Percentiles rank a stretch among this genome's conserved stretches.
Evolutionary conservation across 2,113 vertebrate genomes (phyloP).

Genomic region (Ramphastos sulfuratus): DNA sequence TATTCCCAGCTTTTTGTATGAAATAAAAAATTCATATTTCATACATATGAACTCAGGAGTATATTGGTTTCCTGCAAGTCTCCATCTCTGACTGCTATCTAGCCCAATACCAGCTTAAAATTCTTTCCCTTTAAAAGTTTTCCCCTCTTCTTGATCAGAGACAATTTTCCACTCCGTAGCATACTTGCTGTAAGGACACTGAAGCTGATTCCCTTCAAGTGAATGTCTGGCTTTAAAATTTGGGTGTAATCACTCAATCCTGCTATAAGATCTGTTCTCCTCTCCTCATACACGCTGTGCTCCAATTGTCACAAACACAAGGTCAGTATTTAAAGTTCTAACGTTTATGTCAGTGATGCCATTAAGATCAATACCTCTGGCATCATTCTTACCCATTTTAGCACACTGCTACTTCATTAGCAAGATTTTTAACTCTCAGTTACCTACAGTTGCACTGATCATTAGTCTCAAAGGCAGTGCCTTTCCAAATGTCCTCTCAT

Average conservation of each 20-base stretch:
- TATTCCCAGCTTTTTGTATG: background rate
- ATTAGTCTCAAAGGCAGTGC: background rate
- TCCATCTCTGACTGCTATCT: background rate
- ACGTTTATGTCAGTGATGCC: accelerated
- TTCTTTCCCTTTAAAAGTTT: background rate
- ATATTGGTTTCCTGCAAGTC: background rate
- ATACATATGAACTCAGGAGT: background rate
- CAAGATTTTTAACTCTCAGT: background rate
- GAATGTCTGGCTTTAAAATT: background rate
- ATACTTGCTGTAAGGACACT: background rate
- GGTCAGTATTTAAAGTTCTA: background rate
- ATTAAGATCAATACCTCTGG: background rate
- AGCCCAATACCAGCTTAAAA: background rate
- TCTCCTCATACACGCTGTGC: background rate
- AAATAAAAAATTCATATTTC: background rate
- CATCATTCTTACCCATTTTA: background rate
- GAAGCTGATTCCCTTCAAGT: background rate
- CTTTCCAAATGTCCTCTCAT: background rate
- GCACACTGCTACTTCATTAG: background rate
- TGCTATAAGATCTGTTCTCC: background rate
- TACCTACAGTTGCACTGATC: background rate
- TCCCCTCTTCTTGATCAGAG: background rate
- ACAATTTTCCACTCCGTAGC: background rate
- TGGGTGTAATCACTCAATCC: background rate
- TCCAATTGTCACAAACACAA: background rate